Evolutionary conservation across 2,888 invertebrate genomes (phyloP), one percentile per base, ranked within the genome.

Genomic region (Drosophila leonis): DNA sequence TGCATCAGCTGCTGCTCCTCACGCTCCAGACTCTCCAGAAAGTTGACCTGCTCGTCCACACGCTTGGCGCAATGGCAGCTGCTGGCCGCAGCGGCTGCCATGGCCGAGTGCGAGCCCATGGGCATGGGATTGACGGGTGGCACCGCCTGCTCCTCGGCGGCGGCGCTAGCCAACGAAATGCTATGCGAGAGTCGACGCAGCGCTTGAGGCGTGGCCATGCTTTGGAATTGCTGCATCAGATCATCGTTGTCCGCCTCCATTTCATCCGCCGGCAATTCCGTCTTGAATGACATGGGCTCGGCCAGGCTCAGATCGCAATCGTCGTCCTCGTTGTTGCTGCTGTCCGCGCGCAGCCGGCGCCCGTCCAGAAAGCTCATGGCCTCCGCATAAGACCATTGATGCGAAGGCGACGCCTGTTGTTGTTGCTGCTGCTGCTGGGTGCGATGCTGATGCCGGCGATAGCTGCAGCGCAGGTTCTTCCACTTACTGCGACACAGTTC

Each of bases 401-500:
- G 73, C 13, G 59, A 44, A 6, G 79, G 71, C 13, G 85, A 67
- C 1, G 54, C 1, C 41, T 59, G 75, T 6, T 51, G 54, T 7
- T 65, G 66, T 29, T 52, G 61, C 12, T 55, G 69, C 12, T 62
- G 68, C 37, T 60, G 41, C 18, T 64, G 65, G 65, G n/a, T 56
- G 31, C 83, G 74, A 57, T 72, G 55, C 39, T 66, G 72, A 24
- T 71, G 83, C 20, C 83, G 68, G 33, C 75, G 56, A 81, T 83
- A 69, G 57, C 80, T 78, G 67, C 90, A 83, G 24, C 91, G 90
- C 48, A 91, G 66, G 71, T 92, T 91, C 62, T 91, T 92, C 91
- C 91, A 91, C 63, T 92, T 91, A 42, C 79, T 82, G 65, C 91
- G 92, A 65, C 91, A 90, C n/a, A 85, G 55, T n/a, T 91, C 89